These are phyloP conservation scores for Sinocyclocheilus anophthalmus DNA, from an alignment of 2,113 vertebrate genomes.

Conservation along the genomic window DNA sequence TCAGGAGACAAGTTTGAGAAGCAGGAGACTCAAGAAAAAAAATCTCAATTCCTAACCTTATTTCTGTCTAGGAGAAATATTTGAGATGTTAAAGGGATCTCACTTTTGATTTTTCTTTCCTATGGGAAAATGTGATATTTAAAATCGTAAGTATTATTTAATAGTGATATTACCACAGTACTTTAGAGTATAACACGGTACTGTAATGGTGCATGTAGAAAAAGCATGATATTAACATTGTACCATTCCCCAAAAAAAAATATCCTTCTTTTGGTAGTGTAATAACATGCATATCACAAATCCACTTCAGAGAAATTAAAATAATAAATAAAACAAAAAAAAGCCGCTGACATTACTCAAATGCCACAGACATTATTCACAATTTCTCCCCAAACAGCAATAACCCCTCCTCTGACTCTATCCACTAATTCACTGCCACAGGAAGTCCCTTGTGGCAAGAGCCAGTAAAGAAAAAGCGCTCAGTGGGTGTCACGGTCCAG, in stretches of 20 bases:
- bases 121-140: too few species aligned
- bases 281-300: neutral
- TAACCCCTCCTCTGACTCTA: neutral
- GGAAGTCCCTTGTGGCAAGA: conserved; percentile 47
- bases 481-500: neutral
- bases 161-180: neutral
- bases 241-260: neutral
- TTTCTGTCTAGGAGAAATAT: too few species aligned
- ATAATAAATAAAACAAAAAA: neutral
- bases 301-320: neutral
- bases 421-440: neutral
- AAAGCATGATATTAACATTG: neutral
- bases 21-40: too few species aligned
- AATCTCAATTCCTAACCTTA: too few species aligned
- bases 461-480: conserved; percentile 40
- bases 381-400: conserved; percentile 5
- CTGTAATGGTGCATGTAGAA: neutral
- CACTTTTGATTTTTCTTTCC: too few species aligned
- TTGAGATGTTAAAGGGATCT: too few species aligned
- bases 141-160: too few species aligned
- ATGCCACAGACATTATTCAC: neutral
- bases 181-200: neutral
- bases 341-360: too few species aligned
- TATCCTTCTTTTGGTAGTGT: neutral
- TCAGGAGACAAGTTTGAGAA: too few species aligned